Conservation (phyloP, 1,140 invertebrate species). For the Trinorchestia longiramus region DNA sequence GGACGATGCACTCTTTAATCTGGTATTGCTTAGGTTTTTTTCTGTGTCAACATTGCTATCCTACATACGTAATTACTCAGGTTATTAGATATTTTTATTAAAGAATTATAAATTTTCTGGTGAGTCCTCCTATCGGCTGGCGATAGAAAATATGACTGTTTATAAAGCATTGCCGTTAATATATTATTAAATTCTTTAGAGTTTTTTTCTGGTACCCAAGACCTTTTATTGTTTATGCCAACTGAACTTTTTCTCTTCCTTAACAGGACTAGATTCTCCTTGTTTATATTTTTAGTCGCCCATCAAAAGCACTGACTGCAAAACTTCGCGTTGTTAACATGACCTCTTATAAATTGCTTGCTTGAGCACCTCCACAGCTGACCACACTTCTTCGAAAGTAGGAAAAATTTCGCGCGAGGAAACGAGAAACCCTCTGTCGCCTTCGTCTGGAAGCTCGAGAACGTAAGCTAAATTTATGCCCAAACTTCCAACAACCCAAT, state of each 20-base stretch:
- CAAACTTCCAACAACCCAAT: conserved; percentile 55
- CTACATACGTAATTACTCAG: neutral
- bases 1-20: neutral
- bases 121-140: neutral
- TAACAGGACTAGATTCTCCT: neutral
- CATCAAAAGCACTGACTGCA: neutral
- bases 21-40: neutral
- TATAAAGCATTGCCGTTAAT: neutral
- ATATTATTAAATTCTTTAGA: neutral
- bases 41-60: neutral
- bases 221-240: neutral
- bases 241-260: neutral
- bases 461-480: conserved; percentile 54
- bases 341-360: neutral
- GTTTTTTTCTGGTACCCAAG: neutral
- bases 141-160: neutral
- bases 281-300: neutral
- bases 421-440: conserved; percentile 37
- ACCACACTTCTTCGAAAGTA: conserved; percentile 18
- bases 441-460: conserved; percentile 35
- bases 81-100: neutral
- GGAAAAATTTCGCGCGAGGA: neutral
- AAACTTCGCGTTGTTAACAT: neutral
- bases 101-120: neutral
- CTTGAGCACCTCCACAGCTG: neutral